Evolutionary conservation across 2,797 vertebrate genomes (phyloP), one percentile per base, ranked within the genome.

Genomic region (Eptatretus atami): DNA sequence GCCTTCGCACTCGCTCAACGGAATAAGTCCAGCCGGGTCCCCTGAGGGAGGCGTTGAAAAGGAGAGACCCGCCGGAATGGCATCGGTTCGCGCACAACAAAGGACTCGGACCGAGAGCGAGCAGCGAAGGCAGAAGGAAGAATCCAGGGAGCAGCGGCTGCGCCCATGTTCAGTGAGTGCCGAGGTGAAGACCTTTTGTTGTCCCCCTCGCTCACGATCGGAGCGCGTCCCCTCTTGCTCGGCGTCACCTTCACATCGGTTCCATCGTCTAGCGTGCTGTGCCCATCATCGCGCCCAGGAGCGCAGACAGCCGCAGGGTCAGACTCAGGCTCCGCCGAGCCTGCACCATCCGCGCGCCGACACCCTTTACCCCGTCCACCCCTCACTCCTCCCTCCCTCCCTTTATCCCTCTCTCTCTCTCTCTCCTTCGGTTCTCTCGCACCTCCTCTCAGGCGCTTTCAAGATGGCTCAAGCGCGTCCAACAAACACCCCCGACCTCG

Each of bases 371-470:
- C 72, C 64, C 14, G 68, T 57, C 73, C 72, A 73, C 69, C 72
- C 73, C 70, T 74, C 71, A 14, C 64, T 69, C 63, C 60, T 66
- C 44, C 67, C 68, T 67, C 67, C 70, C 71, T 55, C 53, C 31
- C 65, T 19, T 19, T 19, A 19, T 19, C 24, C 8, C 70, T 73
- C 66, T 31, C 66, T 65, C 55, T 25, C 67, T 68, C 66, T 65
- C 55, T 25, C 67, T 68, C 66, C 70, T 70, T 70, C 69, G 72
- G 70, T 71, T 68, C 69, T 72, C 71, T 64, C 72, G 68, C 67
- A 73, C 71, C 77, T 77, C 68, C 74, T 53, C 25, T 63, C 65
- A 70, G 69, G 78, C 75, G 77, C 71, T 75, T 69, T 71, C 70
- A 71, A 77, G 76, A 70, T 61, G n/a, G n/a, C 25, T 25, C n/a